Base-by-base conservation (phyloP, 2,888 invertebrate species). In the Eledona agricola region DNA sequence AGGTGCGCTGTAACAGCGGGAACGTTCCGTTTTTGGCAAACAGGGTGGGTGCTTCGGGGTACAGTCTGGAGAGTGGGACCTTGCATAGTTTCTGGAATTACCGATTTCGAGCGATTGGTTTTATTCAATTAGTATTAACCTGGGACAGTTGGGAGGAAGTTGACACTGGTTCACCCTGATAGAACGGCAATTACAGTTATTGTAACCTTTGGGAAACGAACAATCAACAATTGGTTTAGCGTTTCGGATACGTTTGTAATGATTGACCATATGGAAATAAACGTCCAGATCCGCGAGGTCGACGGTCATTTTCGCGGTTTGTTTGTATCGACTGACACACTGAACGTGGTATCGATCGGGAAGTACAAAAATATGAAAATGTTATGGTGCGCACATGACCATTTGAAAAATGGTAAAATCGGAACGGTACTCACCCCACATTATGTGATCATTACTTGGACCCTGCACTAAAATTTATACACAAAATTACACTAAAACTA, bases 221-320 rank as follows among this genome's bases (percentile, higher is more conserved):
- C 74, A 72, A 63, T 76, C 74, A 47, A 77, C 70, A 31, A 68
- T 62, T 59, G 74, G 67, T 66, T 75, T 76, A 10, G 72, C 75
- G 29, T 66, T 66, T 59, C 62, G 69, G 25, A 77, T 56, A 59
- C 73, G 72, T 47, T 69, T 72, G 57, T 78, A 78, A 66, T 79
- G 78, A 60, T 75, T 74, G 49, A 67, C 69, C 78, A 79, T 78
- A 50, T 78, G 78, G 60, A 74, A 74, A 62, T 71, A 74, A 23
- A 74, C 62, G 53, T 74, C 71, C 43, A 69, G 58, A 40, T 56
- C 51, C 26, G 46, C 55, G 51, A 57, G 53, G 32, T 60, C 59
- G 34, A 67, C 34, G 40, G 66, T 63, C 67, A 67, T 67, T 47
- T 45, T 57, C 3, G 23, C 3, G 10, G 12, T 29, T 45, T 45